These are phyloP conservation scores for Aleiodes sp. DNA, from an alignment of 1,140 invertebrate species.

Conservation along the genomic window DNA sequence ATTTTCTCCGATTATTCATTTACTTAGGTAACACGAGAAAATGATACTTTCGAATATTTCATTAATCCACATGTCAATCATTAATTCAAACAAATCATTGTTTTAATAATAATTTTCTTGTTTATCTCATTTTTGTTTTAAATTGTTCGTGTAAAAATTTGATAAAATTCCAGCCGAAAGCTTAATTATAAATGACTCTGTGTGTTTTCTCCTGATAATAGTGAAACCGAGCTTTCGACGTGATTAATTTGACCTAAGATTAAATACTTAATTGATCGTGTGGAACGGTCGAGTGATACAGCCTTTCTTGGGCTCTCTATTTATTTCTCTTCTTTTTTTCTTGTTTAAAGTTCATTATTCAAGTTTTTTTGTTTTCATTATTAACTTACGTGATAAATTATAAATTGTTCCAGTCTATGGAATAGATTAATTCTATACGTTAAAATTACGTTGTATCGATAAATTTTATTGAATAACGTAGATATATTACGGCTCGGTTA, in stretches of 20 bases:
- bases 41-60: neutral
- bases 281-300: slow-evolving; percentile 48
- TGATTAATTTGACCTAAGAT: slow-evolving; percentile 42
- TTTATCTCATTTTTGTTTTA: too few species aligned
- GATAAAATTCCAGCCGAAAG: too few species aligned
- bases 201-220: too few species aligned
- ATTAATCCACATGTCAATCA: too few species aligned
- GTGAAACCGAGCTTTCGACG: slow-evolving; percentile 20
- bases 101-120: too few species aligned
- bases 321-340: neutral
- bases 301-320: slow-evolving; percentile 3
- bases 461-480: slow-evolving; percentile 17
- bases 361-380: slow-evolving; percentile 2
- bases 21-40: neutral
- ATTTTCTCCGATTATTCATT: neutral
- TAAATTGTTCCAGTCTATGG: slow-evolving; percentile 30
- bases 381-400: slow-evolving; percentile 33
- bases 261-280: slow-evolving; percentile 50
- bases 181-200: too few species aligned
- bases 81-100: too few species aligned
- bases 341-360: neutral
- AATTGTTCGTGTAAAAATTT: too few species aligned
- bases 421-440: slow-evolving; percentile 24
- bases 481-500: slow-evolving; percentile 14
- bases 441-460: slow-evolving; percentile 30